These are phyloP conservation scores for Melipona beecheii DNA, from an alignment of 2,888 invertebrate species.

Conservation along the genomic window DNA sequence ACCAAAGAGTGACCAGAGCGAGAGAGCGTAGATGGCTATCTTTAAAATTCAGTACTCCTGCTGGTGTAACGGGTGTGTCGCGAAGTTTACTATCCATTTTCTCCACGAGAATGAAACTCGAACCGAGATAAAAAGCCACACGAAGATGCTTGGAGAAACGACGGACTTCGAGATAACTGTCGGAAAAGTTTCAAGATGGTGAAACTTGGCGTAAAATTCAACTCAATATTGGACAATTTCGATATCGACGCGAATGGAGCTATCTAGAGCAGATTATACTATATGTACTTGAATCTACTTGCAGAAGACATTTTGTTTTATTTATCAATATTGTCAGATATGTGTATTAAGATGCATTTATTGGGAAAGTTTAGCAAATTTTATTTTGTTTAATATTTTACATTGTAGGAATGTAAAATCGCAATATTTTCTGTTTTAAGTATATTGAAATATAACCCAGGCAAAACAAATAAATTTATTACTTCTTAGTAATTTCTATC, in stretches of 20 bases:
- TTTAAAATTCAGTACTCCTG: constrained; percentile 72
- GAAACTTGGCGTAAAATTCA: neutral
- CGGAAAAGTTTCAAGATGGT: neutral
- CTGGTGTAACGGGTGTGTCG: constrained; percentile 42
- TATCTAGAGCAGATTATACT: neutral
- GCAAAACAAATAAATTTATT: no score
- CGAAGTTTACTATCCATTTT: constrained; percentile 2
- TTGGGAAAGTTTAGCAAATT: no score
- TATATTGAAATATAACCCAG: no score
- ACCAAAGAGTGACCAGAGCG: constrained; percentile 57
- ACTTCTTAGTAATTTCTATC: no score
- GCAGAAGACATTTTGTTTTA: no score
- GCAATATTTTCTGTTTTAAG: no score
- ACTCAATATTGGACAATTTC: neutral
- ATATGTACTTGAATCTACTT: no score
- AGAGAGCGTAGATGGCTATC: constrained; percentile 71
- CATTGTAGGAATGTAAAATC: no score
- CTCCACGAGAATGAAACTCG: neutral
- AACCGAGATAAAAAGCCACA: neutral
- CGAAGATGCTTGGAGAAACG: neutral
- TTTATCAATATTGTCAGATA: no score
- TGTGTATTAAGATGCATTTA: no score
- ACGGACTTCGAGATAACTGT: neutral
- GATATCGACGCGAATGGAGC: neutral
- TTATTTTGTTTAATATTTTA: no score